Evolutionary conservation across 30 jellyfish, hydroid and myxozoan genomes (phyloP), one percentile per base, ranked within the genome.

Genomic region (Hydractinia symbiolongicarpus): DNA sequence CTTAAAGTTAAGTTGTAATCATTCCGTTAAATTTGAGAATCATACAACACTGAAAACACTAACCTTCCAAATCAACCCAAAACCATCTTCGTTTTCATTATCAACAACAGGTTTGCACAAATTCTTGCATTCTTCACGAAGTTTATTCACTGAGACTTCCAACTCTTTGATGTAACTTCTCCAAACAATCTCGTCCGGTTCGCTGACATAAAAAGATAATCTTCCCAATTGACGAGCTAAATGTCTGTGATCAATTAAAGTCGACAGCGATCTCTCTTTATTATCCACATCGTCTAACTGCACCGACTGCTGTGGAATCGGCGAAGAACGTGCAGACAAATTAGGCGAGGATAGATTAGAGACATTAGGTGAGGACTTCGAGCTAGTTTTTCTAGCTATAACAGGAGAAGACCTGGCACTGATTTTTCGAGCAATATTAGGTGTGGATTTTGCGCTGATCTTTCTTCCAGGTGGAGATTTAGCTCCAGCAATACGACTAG

Each of bases 1-100:
- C 44, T 30, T 30, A 0, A 30, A 30, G 44, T 30, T 30, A 30
- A 30, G 44, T 30, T 30, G 1, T 2, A 1, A 30, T 30, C 44
- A 30, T 30, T 30, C 44, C 44, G 1, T 30, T 30, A 30, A 30
- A 30, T 30, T 30, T 30, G 1, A n/a, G n/a, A n/a, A n/a, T n/a
- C n/a, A n/a, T n/a, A 71, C 14, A 73, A 40, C 72, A 40, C 53
- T n/a, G 62, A n/a, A 44, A 6, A 20, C 4, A 93, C 99, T 94
- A 52, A 94, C 99, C 20, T 88, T 82, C 99, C 99, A 94, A 71
- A 94, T 84, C 49, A 77, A 79, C 6, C 89, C 60, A 73, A 94
- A 94, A 13, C 99, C 99, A 81, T 94, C 99, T 6, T 83, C 54
- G 17, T 75, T 55, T 83, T 66, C 54, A 16, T 61, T 73, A n/a